Evolutionary conservation across 2,797 vertebrate genomes (phyloP).

Genomic region (Acrossocheilus wenchowensis): DNA sequence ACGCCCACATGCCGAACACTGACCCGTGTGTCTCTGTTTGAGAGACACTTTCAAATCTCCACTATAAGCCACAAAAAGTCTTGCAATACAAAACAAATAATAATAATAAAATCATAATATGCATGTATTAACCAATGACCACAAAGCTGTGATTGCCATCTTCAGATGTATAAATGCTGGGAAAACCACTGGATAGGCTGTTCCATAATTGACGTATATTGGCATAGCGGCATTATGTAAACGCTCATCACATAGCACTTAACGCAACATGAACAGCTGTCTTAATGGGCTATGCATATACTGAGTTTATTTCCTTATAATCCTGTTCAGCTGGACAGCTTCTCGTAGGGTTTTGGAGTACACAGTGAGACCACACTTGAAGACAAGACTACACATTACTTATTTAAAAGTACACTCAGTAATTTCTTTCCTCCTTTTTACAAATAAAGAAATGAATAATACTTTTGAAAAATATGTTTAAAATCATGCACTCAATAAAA

Average conservation of each 20-base stretch:
- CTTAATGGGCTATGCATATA: not conserved
- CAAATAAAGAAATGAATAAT: not conserved
- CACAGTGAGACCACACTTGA: constrained; percentile 38
- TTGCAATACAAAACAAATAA: not conserved
- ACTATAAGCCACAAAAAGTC: not conserved
- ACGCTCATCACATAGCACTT: constrained; percentile 8
- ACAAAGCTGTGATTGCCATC: not conserved
- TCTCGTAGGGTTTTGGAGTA: not conserved
- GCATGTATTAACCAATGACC: not conserved
- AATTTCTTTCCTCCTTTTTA: not conserved
- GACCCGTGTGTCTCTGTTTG: not conserved
- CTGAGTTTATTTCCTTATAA: constrained; percentile 7
- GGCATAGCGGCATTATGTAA: not conserved
- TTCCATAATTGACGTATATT: not conserved
- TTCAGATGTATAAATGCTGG: constrained; percentile 3
- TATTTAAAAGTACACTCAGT: not conserved
- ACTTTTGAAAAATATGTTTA: not conserved
- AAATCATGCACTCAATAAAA: not conserved
- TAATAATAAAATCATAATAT: not conserved
- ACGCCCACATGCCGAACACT: not conserved
- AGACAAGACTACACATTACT: not conserved
- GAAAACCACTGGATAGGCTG: not conserved
- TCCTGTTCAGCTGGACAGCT: constrained; percentile 13
- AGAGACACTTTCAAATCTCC: not conserved
- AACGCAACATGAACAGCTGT: constrained; percentile 37